A percentile compares a stretch with the other conserved stretches of the same genome.
phyloP scores from a whole-genome alignment of 1,140 invertebrate species.

The Pseudomyrmex concolor region DNA sequence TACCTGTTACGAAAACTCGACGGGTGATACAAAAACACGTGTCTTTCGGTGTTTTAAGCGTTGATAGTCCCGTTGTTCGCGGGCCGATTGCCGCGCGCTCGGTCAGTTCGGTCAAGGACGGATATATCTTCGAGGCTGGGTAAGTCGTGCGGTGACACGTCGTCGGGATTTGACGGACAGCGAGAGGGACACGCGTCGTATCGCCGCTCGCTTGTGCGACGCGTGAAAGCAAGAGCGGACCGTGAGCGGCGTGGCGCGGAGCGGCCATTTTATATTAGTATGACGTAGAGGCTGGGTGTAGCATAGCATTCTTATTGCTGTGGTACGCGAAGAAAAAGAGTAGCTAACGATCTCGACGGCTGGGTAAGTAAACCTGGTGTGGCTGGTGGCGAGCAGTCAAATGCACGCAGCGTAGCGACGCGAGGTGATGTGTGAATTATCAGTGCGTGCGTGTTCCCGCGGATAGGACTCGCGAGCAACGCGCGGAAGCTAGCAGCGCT shows the following conservation, averaged over 20 bases:
- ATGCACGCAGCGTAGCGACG: conserved; percentile 62
- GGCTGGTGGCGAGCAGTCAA: conserved; percentile 59
- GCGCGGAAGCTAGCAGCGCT: conserved; percentile 3
- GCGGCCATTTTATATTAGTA: conserved; percentile 82
- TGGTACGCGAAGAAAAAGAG: conserved; percentile 67
- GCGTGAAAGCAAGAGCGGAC: conserved; percentile 61
- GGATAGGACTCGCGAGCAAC: conserved; percentile 12
- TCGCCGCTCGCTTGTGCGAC: background rate
- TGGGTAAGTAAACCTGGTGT: conserved; percentile 47
- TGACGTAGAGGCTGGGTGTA: conserved; percentile 81
- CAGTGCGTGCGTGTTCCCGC: conserved; percentile 3
- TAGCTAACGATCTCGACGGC: background rate
- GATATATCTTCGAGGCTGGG: too few relatives aligned
- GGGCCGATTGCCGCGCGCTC: background rate
- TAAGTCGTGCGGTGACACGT: background rate
- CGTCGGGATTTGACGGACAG: background rate
- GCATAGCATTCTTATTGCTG: conserved; percentile 77
- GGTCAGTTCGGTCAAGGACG: too few relatives aligned
- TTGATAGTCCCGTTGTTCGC: conserved; percentile 8
- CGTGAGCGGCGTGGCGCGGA: conserved; percentile 43
- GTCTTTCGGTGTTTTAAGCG: conserved; percentile 62
- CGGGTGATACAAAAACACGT: conserved; percentile 73
- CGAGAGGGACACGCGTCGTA: background rate
- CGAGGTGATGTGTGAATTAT: conserved; percentile 69
- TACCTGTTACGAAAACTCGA: conserved; percentile 74